Evolutionary conservation across 2,888 invertebrate species (phyloP).

Genomic region (Phortica okadai): DNA sequence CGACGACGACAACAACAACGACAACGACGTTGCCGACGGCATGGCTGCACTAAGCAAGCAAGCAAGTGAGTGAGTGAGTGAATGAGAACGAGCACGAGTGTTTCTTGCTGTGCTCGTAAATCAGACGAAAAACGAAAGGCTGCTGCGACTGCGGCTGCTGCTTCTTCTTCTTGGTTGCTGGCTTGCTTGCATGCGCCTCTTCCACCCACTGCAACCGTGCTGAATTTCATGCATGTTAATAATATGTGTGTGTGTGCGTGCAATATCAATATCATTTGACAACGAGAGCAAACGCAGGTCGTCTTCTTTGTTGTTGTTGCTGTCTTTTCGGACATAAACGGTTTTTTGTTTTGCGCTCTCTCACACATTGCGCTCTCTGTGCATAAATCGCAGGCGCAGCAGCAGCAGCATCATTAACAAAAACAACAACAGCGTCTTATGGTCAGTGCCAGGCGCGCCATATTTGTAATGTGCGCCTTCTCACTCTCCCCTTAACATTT

Average conservation of each 20-base stretch:
- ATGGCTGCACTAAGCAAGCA: slow-evolving; percentile 26
- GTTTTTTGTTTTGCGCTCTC: too few species aligned
- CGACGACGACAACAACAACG: slow-evolving; percentile 42
- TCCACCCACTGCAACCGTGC: slow-evolving; percentile 14
- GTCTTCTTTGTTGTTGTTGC: slow-evolving; percentile 55
- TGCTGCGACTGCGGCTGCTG: neutral
- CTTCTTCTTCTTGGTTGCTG: too few species aligned
- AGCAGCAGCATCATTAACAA: neutral
- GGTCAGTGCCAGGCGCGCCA: slow-evolving; percentile 42
- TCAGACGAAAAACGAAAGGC: slow-evolving; percentile 54
- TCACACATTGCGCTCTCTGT: slow-evolving; percentile 6
- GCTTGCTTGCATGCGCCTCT: slow-evolving; percentile 32
- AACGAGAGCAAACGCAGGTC: slow-evolving; percentile 66
- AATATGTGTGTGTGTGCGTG: slow-evolving; percentile 72
- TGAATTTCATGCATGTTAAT: slow-evolving; percentile 40
- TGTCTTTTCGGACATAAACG: slow-evolving; percentile 8
- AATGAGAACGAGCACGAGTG: slow-evolving; percentile 40
- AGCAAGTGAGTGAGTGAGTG: slow-evolving; percentile 30
- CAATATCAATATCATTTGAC: slow-evolving; percentile 45
- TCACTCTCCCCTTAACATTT: too few species aligned
- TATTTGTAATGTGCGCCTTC: slow-evolving; percentile 43
- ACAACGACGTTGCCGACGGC: slow-evolving; percentile 48
- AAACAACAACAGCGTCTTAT: slow-evolving; percentile 32
- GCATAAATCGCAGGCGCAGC: slow-evolving; percentile 22
- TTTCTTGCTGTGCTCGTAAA: slow-evolving; percentile 52